Evolutionary conservation across 2,888 invertebrate species (phyloP).

Genomic region (Ochropleura plecta): DNA sequence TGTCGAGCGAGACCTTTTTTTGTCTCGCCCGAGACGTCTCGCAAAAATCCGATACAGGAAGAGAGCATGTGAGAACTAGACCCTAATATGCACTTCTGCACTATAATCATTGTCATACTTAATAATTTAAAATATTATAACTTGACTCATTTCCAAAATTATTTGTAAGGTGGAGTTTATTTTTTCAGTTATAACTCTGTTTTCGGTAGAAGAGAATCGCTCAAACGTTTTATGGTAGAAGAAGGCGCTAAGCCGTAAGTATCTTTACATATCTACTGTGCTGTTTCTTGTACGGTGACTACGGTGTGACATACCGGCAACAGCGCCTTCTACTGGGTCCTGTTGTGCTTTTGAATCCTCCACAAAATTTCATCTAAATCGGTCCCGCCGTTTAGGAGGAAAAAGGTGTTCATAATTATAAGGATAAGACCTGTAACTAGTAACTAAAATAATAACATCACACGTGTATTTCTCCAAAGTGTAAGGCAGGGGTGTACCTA

Average conservation of each 20-base stretch:
- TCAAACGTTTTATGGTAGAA: conserved; percentile 65
- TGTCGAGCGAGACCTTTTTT: neutral
- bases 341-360: too few species aligned
- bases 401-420: too few species aligned
- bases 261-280: neutral
- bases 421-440: neutral
- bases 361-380: too few species aligned
- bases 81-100: neutral
- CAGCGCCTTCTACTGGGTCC: too few species aligned
- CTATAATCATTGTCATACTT: neutral
- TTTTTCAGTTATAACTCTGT: conserved; percentile 56
- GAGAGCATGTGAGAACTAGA: neutral
- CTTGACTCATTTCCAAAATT: neutral
- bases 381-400: too few species aligned
- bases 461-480: neutral
- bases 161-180: conserved; percentile 21
- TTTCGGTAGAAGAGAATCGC: conserved; percentile 56
- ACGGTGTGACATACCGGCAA: too few species aligned
- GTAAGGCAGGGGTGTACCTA: neutral
- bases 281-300: too few species aligned
- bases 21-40: neutral
- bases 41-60: neutral
- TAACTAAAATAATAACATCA: neutral
- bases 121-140: neutral
- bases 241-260: conserved; percentile 68